Percentiles rank a stretch among this genome's conserved stretches.
Conservation (phyloP, 2,113 vertebrate species). For the Amblyopsis rosae region DNA sequence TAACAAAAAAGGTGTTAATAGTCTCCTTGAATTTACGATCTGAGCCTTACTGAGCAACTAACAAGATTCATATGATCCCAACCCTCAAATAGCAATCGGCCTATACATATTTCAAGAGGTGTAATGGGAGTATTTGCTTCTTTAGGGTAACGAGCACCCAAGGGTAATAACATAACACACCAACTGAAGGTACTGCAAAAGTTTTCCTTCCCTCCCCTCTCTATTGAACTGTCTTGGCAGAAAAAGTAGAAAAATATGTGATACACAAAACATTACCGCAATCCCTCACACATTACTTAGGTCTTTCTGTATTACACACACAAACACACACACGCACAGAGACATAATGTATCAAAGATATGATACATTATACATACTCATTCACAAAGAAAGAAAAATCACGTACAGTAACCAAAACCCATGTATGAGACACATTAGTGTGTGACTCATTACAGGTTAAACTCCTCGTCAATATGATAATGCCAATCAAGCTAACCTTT, state of each 20-base stretch:
- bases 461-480: too few relatives aligned
- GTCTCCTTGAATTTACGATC: slow-evolving; percentile 27
- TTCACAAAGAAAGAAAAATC: too few relatives aligned
- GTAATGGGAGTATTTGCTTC: background rate
- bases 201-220: slow-evolving; percentile 17
- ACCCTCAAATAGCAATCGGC: too few relatives aligned
- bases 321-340: background rate
- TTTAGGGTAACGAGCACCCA: slow-evolving; percentile 53
- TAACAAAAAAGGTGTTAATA: slow-evolving; percentile 31
- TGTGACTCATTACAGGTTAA: too few relatives aligned
- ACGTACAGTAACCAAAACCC: too few relatives aligned
- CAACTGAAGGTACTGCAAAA: slow-evolving; percentile 47
- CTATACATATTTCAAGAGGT: background rate
- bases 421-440: too few relatives aligned
- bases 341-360: too few relatives aligned
- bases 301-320: background rate
- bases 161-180: slow-evolving; percentile 35
- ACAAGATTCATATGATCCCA: too few relatives aligned
- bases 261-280: slow-evolving; percentile 16
- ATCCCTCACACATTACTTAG: background rate
- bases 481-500: too few relatives aligned
- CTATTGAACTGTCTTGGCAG: slow-evolving; percentile 46
- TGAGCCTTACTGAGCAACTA: slow-evolving; percentile 1
- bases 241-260: slow-evolving; percentile 63
- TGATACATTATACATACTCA: too few relatives aligned